Percentiles rank a stretch among this genome's conserved stretches.
These are phyloP conservation scores for Leptopilina clavipes DNA, from an alignment of 1,140 invertebrate species.

Conservation along the genomic window DNA sequence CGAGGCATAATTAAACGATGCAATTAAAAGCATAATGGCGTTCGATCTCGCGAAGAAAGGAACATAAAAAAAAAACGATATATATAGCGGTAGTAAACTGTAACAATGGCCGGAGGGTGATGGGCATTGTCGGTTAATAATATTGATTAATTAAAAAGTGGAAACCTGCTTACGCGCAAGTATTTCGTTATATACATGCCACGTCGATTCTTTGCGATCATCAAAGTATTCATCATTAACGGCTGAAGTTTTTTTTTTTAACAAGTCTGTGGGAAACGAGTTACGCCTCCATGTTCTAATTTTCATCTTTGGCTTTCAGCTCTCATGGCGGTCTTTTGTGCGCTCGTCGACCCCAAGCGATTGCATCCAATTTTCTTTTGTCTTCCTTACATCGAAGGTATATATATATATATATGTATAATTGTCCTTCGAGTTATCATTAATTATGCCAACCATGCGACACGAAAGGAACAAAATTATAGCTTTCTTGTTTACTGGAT, in stretches of 20 bases:
- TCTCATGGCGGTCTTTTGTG: constrained; percentile 24
- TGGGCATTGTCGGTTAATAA: constrained; percentile 66
- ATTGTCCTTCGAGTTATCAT: constrained; percentile 15
- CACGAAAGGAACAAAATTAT: not conserved
- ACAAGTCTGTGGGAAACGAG: constrained; percentile 39
- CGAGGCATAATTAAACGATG: constrained; percentile 58
- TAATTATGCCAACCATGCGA: constrained; percentile 7
- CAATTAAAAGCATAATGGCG: constrained; percentile 65
- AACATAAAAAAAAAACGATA: constrained; percentile 37
- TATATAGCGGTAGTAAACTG: constrained; percentile 57
- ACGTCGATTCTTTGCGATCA: constrained; percentile 46
- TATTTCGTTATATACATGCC: not conserved
- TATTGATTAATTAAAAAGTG: constrained; percentile 69
- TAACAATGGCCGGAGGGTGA: constrained; percentile 61
- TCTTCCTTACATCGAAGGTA: constrained; percentile 3
- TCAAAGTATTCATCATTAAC: constrained; percentile 63
- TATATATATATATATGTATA: no score
- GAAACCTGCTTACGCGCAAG: constrained; percentile 50
- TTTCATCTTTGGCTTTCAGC: constrained; percentile 39
- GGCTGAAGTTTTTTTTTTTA: constrained; percentile 44
- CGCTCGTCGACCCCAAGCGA: not conserved
- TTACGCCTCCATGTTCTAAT: constrained; percentile 40
- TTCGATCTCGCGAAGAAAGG: constrained; percentile 50
- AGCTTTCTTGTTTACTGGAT: not conserved
- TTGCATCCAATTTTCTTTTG: constrained; percentile 23